A percentile compares a stretch with the other conserved stretches of the same genome.
These are phyloP conservation scores for Phallusia fumigata DNA, from an alignment of 23 tunicate genomes.

Conservation along the genomic window DNA sequence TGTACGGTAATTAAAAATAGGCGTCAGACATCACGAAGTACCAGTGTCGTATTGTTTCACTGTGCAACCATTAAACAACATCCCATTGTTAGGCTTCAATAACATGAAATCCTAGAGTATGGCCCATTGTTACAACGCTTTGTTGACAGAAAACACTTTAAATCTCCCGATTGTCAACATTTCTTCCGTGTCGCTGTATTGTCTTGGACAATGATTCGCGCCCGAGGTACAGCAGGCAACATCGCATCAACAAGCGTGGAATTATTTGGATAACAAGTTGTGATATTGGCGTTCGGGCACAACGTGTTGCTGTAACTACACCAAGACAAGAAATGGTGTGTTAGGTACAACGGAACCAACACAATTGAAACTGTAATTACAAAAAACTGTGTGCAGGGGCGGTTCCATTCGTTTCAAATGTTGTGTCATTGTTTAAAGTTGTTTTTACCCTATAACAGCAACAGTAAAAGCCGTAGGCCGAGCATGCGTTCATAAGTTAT, in stretches of 20 bases:
- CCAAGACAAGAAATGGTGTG: too few species aligned
- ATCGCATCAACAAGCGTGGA: not conserved
- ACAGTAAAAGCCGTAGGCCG: too few species aligned
- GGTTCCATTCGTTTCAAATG: too few species aligned
- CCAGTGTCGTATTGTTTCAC: not conserved
- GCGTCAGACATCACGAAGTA: conserved; percentile 18
- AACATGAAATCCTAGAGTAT: not conserved
- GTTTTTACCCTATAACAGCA: too few species aligned
- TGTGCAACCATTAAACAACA: not conserved
- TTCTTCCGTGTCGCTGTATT: not conserved
- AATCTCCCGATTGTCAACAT: conserved; percentile 16
- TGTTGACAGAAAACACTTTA: conserved; percentile 51
- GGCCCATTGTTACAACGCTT: conserved; percentile 10
- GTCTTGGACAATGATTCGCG: not conserved
- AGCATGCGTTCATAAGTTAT: too few species aligned
- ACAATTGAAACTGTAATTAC: too few species aligned
- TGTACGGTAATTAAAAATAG: not conserved
- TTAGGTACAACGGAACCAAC: too few species aligned
- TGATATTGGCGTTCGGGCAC: too few species aligned
- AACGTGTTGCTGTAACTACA: too few species aligned
- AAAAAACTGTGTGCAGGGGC: too few species aligned
- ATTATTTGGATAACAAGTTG: not conserved
- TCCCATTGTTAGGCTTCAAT: not conserved
- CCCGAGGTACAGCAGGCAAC: not conserved
- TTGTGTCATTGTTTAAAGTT: too few species aligned